These are phyloP conservation scores for Vidua macroura DNA, from an alignment of 2,113 vertebrate genomes.

Conservation along the genomic window DNA sequence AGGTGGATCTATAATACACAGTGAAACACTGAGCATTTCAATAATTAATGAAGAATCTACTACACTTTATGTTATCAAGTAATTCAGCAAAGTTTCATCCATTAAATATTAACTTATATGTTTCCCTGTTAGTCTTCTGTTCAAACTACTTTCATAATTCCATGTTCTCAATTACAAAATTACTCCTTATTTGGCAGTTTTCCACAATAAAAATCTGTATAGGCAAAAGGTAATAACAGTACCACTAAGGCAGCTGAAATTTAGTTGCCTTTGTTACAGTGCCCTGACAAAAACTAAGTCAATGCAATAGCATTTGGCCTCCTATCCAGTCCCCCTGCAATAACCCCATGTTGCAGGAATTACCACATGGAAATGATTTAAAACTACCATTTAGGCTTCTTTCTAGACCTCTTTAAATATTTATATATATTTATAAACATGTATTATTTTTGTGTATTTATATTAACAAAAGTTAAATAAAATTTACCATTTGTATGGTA, in stretches of 20 bases:
- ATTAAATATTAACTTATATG: background rate
- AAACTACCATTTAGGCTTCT: background rate
- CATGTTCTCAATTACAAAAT: background rate
- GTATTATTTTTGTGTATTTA: background rate
- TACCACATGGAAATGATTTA: background rate
- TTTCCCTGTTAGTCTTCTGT: background rate
- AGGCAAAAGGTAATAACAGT: constrained; percentile 20
- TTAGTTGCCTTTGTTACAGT: constrained; percentile 26
- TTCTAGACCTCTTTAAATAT: background rate
- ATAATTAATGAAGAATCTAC: background rate
- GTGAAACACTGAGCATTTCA: background rate
- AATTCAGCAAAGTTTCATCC: background rate
- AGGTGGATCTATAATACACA: background rate
- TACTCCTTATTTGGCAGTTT: background rate
- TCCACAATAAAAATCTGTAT: background rate
- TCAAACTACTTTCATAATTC: background rate
- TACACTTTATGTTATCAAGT: background rate
- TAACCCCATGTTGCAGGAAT: background rate
- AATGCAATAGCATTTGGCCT: background rate
- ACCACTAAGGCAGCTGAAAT: background rate
- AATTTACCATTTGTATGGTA: background rate
- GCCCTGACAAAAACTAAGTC: background rate
- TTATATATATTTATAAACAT: background rate
- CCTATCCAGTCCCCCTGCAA: background rate
- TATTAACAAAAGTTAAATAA: background rate